Conservation (phyloP, 2,113 vertebrate species). For the Microcebus lehilahytsara region DNA sequence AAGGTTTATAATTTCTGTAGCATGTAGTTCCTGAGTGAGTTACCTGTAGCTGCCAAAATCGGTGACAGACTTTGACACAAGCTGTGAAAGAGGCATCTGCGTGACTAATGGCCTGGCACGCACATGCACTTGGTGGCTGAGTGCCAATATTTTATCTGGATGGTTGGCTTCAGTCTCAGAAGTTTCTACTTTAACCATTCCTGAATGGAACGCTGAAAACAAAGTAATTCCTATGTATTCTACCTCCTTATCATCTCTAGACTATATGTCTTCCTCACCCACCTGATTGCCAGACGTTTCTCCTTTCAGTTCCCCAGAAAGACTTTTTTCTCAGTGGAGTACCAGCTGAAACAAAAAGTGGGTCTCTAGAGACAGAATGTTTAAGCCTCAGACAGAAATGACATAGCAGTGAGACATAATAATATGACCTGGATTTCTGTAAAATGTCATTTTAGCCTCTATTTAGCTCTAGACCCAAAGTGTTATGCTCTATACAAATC, state of each 20-base stretch:
- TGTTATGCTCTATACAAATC: neutral
- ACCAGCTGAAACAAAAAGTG: neutral
- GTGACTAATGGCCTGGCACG: slow-evolving; percentile 18
- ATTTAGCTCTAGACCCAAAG: neutral
- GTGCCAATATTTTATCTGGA: slow-evolving; percentile 35
- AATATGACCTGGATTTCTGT: neutral
- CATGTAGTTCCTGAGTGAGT: neutral
- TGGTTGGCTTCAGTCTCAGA: slow-evolving; percentile 27
- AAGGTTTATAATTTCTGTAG: slow-evolving; percentile 47
- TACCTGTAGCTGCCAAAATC: slow-evolving; percentile 31
- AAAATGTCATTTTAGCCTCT: neutral
- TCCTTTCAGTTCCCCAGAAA: neutral
- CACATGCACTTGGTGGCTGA: neutral
- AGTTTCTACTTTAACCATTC: slow-evolving; percentile 19
- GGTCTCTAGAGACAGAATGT: neutral
- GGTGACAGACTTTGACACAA: slow-evolving; percentile 49
- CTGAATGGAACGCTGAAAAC: neutral
- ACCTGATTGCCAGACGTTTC: neutral
- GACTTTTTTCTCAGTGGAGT: neutral
- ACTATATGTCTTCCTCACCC: neutral
- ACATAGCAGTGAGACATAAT: neutral
- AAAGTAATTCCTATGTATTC: neutral
- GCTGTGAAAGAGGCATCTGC: slow-evolving; percentile 41
- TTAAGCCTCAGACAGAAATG: neutral
- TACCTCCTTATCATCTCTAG: neutral